Evolutionary conservation across 2,113 vertebrate genomes (phyloP).

Genomic region (Terrapene triunguis): DNA sequence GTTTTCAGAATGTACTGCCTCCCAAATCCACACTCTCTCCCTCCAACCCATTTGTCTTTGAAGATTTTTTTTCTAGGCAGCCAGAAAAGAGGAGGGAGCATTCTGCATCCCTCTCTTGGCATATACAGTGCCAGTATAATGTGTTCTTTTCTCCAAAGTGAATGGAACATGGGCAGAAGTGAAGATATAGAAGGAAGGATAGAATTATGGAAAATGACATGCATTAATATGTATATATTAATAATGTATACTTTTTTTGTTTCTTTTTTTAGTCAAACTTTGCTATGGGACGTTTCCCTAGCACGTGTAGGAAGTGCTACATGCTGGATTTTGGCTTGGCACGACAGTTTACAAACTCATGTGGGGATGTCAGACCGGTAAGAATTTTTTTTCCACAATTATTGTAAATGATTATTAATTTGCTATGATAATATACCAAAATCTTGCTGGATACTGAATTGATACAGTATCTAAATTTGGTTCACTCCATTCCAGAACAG

Average conservation of each 20-base stretch:
- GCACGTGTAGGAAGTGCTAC: constrained; percentile 96
- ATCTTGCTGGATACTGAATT: not conserved
- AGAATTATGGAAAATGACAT: not conserved
- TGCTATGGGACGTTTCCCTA: constrained; percentile 98
- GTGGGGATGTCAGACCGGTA: constrained; percentile 98
- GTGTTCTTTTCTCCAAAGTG: not conserved
- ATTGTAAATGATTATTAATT: not conserved
- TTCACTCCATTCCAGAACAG: not conserved
- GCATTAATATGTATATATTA: not conserved
- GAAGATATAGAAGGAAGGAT: not conserved
- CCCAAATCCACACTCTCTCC: not conserved
- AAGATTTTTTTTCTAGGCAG: not conserved
- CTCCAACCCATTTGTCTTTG: not conserved
- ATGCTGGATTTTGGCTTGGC: constrained; percentile 99
- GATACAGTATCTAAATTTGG: not conserved
- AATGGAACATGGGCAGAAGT: not conserved
- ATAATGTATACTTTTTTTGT: constrained; percentile 32
- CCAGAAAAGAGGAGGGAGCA: not conserved
- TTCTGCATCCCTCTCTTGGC: not conserved
- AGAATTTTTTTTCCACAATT: constrained; percentile 74
- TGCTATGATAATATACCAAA: not conserved
- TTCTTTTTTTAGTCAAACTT: constrained; percentile 92
- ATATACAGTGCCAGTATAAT: not conserved
- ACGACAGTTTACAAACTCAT: constrained; percentile 98
- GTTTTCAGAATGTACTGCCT: not conserved